Percentiles rank a stretch among this genome's conserved stretches.
These are phyloP conservation scores for Xestoiulus laeticollis DNA, from an alignment of 2,888 invertebrate species.

Conservation along the genomic window DNA sequence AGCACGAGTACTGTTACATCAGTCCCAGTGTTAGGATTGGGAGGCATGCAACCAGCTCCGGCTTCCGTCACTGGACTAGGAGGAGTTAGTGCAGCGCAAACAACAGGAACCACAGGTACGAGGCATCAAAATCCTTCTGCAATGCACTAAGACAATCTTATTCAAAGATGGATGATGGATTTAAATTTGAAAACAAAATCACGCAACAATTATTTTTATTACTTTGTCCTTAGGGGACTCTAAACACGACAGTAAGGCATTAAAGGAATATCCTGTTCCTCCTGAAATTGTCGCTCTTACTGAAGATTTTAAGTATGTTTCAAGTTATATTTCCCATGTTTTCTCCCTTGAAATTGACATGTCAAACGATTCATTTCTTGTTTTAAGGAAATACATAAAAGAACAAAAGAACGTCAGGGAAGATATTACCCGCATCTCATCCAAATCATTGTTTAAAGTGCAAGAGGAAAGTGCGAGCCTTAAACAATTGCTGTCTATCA, in stretches of 20 bases:
- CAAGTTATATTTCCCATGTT: neutral
- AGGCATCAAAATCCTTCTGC: too few species aligned
- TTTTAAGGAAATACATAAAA: constrained; percentile 76
- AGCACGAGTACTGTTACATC: constrained; percentile 19
- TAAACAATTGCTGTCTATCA: constrained; percentile 70
- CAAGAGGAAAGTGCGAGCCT: constrained; percentile 72
- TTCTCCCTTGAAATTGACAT: neutral
- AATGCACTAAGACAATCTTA: too few species aligned
- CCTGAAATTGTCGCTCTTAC: constrained; percentile 81
- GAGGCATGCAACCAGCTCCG: constrained; percentile 60
- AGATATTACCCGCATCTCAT: constrained; percentile 78
- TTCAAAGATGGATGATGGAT: neutral
- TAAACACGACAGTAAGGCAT: constrained; percentile 66
- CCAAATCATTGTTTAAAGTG: constrained; percentile 72
- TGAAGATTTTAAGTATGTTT: constrained; percentile 76
- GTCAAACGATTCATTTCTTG: neutral
- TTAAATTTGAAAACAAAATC: neutral
- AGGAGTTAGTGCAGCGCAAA: constrained; percentile 71
- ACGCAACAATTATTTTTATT: neutral
- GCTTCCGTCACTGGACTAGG: constrained; percentile 74
- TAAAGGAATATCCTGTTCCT: constrained; percentile 75
- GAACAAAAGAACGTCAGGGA: constrained; percentile 83
- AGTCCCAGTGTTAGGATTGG: constrained; percentile 51
- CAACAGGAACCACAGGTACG: constrained; percentile 63
- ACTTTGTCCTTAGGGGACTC: constrained; percentile 23